phyloP scores from a whole-genome alignment of 2,113 vertebrate genomes.

The Rattus norvegicus region DNA sequence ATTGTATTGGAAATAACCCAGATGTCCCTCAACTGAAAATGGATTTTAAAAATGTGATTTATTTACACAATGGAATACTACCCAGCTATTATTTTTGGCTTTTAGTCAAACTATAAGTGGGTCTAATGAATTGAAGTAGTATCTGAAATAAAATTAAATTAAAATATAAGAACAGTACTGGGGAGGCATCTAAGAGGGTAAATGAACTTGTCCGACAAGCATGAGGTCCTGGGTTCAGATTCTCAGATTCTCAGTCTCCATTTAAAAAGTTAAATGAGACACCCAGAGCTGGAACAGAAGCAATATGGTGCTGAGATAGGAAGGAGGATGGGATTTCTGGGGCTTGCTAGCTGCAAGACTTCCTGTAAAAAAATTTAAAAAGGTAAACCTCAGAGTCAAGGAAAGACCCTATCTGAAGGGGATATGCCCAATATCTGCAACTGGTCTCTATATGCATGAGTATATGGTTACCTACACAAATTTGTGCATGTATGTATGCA shows the following conservation, averaged over 20 bases:
- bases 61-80: too few species aligned
- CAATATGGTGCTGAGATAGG: background rate
- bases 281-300: background rate
- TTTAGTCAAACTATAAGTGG: background rate
- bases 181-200: too few species aligned
- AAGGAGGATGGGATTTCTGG: background rate
- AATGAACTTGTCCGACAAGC: background rate
- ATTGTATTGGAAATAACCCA: too few species aligned
- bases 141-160: slow-evolving; percentile 18
- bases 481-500: background rate
- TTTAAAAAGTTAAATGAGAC: background rate
- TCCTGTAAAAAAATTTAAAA: background rate
- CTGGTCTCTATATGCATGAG: background rate
- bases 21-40: too few species aligned
- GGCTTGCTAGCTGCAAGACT: background rate
- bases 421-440: background rate
- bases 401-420: background rate
- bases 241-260: background rate
- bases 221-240: background rate
- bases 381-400: background rate
- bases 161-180: background rate
- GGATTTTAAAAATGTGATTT: too few species aligned
- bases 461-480: background rate
- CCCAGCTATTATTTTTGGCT: background rate
- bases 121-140: background rate